A percentile compares a stretch with the other conserved stretches of the same genome.
Evolutionary conservation across 2,888 invertebrate genomes (phyloP).

Genomic region (Oscheius sp.): DNA sequence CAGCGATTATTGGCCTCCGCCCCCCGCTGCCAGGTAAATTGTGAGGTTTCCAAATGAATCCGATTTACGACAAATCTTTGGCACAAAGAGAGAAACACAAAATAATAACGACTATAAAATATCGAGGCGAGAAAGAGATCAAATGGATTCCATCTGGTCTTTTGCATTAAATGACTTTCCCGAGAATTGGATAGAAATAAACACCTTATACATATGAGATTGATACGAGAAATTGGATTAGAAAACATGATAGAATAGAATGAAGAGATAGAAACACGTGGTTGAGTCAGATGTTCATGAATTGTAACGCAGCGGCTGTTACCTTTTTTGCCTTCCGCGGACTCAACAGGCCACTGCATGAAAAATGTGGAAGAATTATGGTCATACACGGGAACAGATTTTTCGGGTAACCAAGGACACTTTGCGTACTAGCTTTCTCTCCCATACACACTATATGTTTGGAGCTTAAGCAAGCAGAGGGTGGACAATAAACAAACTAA

Average conservation of each 20-base stretch:
- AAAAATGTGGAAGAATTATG: constrained; percentile 3
- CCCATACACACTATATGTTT: background rate
- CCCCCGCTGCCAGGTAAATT: constrained; percentile 25
- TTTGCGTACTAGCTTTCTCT: background rate
- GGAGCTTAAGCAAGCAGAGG: background rate
- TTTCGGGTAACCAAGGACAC: background rate
- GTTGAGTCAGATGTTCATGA: constrained; percentile 3
- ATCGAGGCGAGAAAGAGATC: background rate
- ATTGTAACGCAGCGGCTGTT: constrained; percentile 17
- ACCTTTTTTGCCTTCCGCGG: constrained; percentile 16
- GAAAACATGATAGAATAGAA: background rate
- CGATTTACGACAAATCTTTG: no score
- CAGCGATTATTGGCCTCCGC: constrained; percentile 25
- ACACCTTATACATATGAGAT: background rate
- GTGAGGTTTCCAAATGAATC: constrained; percentile 6
- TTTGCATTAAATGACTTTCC: background rate
- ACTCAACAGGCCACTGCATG: background rate
- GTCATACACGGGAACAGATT: background rate
- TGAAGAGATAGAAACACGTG: background rate
- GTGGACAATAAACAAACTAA: constrained; percentile 22
- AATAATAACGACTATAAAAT: no score
- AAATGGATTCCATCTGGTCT: no score
- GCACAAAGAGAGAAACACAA: no score
- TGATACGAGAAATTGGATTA: background rate
- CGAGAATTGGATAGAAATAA: background rate